Base-by-base conservation (phyloP, 2,888 invertebrate genomes). In the Bugulina stolonifera region DNA sequence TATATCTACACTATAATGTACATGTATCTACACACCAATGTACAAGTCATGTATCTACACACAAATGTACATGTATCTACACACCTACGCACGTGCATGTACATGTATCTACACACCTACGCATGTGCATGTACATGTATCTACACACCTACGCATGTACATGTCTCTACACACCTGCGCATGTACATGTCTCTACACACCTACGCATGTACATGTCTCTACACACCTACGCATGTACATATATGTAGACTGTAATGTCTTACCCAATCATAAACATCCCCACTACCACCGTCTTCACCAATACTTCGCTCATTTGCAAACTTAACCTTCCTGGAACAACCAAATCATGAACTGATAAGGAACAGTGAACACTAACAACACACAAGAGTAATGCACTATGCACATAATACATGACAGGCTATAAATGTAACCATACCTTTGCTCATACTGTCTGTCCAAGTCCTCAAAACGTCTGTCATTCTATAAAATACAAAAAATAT, bases 381-480 rank as follows among this genome's bases (percentile, higher is more conserved):
- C 10, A 32, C 64, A 64, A 64, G 18, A 34, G 27, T 2, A 64
- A 14, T 14, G 5, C 18, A 5, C 43, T 10, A 43, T 5, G 5
- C 43, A 10, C 5, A 43, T 5, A 43, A 5, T 43, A 29, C 18
- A 27, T n/a, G n/a, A n/a, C n/a, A n/a, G n/a, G n/a, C n/a, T n/a
- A n/a, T n/a, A n/a, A n/a, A n/a, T 22, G 2, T 32, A 57, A 32
- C 76, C 77, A 74, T 77, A 81, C 81, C 77, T 79, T 52, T 74
- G 54, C 71, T 79, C 79, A 75, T 76, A 76, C 34, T 80, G 79
- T 72, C 76, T 76, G 70, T 79, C 78, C 18, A 79, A 75, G 22
- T 77, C 76, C 70, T 74, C 75, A 25, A 76, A 75, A 71, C 76
- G 72, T 35, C 75, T 73, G 29, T 80, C 78, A 75, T 78, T 75